Evolutionary conservation across 2,797 vertebrate genomes (phyloP), one percentile per base, ranked within the genome.

Genomic region (Sebastes goodei): DNA sequence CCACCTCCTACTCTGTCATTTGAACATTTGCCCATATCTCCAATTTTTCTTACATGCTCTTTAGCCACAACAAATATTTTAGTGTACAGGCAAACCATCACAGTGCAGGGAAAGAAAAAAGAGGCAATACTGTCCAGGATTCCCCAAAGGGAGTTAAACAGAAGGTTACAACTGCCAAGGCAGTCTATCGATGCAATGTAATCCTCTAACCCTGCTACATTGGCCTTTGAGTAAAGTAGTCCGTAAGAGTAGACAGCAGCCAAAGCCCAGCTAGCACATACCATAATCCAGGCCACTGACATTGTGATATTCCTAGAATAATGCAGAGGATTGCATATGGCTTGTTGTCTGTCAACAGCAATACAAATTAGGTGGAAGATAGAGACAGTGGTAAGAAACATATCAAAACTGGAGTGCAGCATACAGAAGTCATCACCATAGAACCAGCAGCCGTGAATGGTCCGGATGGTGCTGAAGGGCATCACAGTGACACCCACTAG

Each of bases 301-400:
- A 92, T 62, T 0, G 94, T 95, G 75, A 95, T 88, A 82, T 81
- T 94, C 20, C 55, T 83, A 17, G 78, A 30, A 8, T 96, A 96
- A 35, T 55, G 89, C 71, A 97, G 90, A 21, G 94, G 95, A 71
- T 90, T 85, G 70, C 94, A 96, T 30, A 96, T 91, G 2, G 96
- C 95, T 49, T 95, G 92, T 74, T 96, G 94, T 49, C 95, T 75
- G 60, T 96, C 96, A 5, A 94, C 60, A 5, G 95, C 95, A 20
- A 96, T 95, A 30, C 82, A 95, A n/a, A 95, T 92, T 2, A 96
- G 92, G 72, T 96, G 96, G 57, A 96, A 96, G 55, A 96, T 94
- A 38, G 96, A 96, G 1, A 89, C 84, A 35, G 92, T 89, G 49
- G 95, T 94, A 1, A 96, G 86, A 79, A 94, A 94, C 88, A 96